Evolutionary conservation across 2,113 vertebrate species (phyloP).

Genomic region (Bufo gargarizans): DNA sequence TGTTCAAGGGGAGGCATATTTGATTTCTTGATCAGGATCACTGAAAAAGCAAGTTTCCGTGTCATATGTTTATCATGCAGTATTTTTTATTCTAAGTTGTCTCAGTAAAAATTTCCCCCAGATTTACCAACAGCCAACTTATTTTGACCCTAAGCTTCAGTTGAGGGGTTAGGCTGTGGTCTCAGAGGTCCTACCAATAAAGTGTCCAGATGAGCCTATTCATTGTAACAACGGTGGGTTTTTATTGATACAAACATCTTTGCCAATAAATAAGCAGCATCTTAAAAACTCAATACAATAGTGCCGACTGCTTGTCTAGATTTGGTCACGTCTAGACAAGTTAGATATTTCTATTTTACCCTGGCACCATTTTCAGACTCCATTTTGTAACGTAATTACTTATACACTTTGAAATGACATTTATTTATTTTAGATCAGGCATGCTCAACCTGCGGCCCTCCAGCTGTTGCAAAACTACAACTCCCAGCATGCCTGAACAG

Average conservation of each 20-base stretch:
- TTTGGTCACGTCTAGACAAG: conserved; percentile 20
- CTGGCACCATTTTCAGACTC: not conserved
- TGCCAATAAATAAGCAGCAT: not conserved
- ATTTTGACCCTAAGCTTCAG: too few relatives aligned
- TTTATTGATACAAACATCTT: not conserved
- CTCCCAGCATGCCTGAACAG: too few relatives aligned
- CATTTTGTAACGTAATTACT: not conserved
- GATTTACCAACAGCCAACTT: too few relatives aligned
- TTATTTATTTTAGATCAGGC: too few relatives aligned
- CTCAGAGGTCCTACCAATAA: not conserved
- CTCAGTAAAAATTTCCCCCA: too few relatives aligned
- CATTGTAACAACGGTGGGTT: not conserved
- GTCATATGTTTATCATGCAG: too few relatives aligned
- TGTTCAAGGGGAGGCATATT: too few relatives aligned
- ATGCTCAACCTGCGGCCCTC: too few relatives aligned
- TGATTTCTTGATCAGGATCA: too few relatives aligned
- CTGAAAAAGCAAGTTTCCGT: too few relatives aligned
- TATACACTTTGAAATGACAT: not conserved
- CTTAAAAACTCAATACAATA: not conserved
- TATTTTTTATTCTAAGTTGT: too few relatives aligned
- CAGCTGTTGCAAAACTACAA: too few relatives aligned
- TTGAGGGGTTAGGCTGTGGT: not conserved
- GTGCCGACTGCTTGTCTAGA: not conserved
- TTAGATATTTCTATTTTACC: not conserved
- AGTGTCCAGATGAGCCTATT: not conserved